Evolutionary conservation across 2,888 invertebrate species (phyloP), one percentile per base, ranked within the genome.

Genomic region (Drosophila suboccidentalis): DNA sequence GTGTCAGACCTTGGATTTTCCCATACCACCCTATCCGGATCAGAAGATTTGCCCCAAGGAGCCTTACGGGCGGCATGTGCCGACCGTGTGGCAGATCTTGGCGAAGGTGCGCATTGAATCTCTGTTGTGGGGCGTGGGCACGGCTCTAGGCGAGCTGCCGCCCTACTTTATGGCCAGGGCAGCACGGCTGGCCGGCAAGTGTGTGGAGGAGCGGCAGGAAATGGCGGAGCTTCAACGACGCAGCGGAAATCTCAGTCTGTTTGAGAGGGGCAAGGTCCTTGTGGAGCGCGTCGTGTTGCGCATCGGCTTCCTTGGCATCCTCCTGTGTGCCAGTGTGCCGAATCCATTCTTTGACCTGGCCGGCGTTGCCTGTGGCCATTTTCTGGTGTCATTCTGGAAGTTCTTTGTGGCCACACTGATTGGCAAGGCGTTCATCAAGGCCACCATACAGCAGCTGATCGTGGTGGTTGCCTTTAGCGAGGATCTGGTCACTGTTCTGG

Each of bases 121-220:
- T 1, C 97, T 99, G 94, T 96, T 99, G 94, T 99, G 99, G 99
- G 98, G 97, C 8, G 95, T 97, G 17, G 98, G 99, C 2, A 99
- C 99, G 0, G 99, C 99, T 0, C 94, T 99, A 22, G 99, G 99
- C 0, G 99, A 99, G 92, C 93, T 99, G 75, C 99, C 99, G 3
- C 99, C 99, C 0, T 99, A 99, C 94, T 99, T 99, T 93, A 98
- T 99, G 98, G 99, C 99, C 8, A 94, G 97, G 64, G 98, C 99
- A 5, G 96, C 97, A 0, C 93, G 97, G 11, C 94, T 96, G 1
- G 95, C 95, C 0, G 94, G 93, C 13, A 93, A 94, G 75, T 94
- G 95, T 75, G 94, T 94, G 59, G 94, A 94, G 51, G 94, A 81
- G 19, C 19, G n/a, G 5, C 49, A 47, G 19, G 51, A 50, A 4